phyloP scores from a whole-genome alignment of 2,797 vertebrate genomes.

The Scomberomorus guttatus region DNA sequence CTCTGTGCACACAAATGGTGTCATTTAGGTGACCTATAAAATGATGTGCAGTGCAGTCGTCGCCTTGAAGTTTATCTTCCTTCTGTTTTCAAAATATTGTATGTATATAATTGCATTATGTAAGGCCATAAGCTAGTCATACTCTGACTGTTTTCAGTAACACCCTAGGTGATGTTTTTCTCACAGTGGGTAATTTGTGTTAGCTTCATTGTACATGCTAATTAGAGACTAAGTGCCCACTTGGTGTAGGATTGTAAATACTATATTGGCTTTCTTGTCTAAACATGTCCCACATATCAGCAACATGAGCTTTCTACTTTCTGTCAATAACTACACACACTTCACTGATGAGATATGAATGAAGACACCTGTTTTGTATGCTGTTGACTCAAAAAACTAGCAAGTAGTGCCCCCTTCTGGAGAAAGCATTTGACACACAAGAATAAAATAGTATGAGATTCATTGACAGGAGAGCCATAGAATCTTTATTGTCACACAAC shows the following conservation, averaged over 20 bases:
- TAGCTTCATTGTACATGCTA: conserved; percentile 45
- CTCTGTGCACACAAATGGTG: not conserved
- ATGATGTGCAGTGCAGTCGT: not conserved
- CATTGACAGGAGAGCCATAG: not conserved
- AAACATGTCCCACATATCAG: conserved; percentile 58
- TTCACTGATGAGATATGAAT: conserved; percentile 31
- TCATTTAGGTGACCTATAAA: not conserved
- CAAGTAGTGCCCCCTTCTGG: conserved; percentile 70
- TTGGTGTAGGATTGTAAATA: conserved; percentile 53
- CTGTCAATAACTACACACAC: conserved; percentile 35
- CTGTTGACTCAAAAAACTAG: not conserved
- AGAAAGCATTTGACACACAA: not conserved
- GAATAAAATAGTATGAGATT: not conserved
- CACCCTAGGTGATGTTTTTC: conserved; percentile 53
- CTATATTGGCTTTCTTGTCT: conserved; percentile 41
- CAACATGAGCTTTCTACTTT: conserved; percentile 40
- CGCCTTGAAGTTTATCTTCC: not conserved
- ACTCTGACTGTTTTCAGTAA: conserved; percentile 50
- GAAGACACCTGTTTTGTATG: conserved; percentile 37
- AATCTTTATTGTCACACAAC: not conserved
- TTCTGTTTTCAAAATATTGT: not conserved
- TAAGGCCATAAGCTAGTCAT: conserved; percentile 10
- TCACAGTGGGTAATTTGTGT: conserved; percentile 59
- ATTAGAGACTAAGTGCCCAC: conserved; percentile 48
- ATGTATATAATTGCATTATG: conserved; percentile 15